Evolutionary conservation across 2,797 vertebrate species (phyloP).

Genomic region (Microctenopoma steveboyesi): DNA sequence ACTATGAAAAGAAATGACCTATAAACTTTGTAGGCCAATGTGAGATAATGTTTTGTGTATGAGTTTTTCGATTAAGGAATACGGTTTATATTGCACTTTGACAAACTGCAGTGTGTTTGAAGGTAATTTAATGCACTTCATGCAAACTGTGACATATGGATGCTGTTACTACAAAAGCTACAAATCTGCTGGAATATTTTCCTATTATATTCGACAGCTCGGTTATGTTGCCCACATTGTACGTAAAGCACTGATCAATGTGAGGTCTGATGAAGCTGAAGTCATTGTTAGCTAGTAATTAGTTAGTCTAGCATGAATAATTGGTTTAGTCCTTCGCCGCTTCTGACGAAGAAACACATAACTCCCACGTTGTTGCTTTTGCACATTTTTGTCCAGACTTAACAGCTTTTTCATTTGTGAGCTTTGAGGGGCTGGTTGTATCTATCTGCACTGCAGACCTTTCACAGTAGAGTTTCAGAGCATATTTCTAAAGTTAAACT

Average conservation of each 20-base stretch:
- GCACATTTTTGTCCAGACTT: no score
- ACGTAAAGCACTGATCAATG: slow-evolving; percentile 11
- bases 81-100: not conserved
- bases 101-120: not conserved
- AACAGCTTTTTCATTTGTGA: no score
- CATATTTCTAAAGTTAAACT: no score
- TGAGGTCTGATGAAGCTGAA: not conserved
- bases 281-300: not conserved
- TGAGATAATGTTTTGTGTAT: not conserved
- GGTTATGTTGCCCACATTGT: not conserved
- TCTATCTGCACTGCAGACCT: no score
- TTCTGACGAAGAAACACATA: no score
- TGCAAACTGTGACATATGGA: not conserved
- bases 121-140: no score
- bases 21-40: not conserved
- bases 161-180: not conserved
- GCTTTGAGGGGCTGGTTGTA: no score
- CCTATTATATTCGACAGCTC: slow-evolving; percentile 1
- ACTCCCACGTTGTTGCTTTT: no score
- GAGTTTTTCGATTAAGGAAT: not conserved
- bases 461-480: no score
- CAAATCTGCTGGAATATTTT: not conserved
- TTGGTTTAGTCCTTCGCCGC: not conserved
- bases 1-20: slow-evolving; percentile 17
- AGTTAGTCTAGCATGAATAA: not conserved